Evolutionary conservation across 2,797 vertebrate species (phyloP).

Genomic region (Anguilla pacifica): DNA sequence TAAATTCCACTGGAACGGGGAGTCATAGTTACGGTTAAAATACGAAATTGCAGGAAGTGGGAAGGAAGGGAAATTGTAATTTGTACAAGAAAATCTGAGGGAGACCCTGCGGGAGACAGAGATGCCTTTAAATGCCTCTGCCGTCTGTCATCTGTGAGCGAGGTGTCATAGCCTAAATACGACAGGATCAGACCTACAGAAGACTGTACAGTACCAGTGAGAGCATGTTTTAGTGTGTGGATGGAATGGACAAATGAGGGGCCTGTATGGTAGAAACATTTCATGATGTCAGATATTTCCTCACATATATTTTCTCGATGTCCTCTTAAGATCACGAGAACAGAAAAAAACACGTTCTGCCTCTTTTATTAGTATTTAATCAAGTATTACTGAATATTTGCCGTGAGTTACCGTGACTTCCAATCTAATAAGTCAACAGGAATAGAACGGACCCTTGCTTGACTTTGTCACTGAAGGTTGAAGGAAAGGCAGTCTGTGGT

Average conservation of each 20-base stretch:
- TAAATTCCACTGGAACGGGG: neutral
- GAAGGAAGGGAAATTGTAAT: neutral
- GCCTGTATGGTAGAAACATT: too few species aligned
- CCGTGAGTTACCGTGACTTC: too few species aligned
- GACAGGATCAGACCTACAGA: neutral
- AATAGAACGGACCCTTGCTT: neutral
- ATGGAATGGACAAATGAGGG: neutral
- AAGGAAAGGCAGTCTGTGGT: neutral
- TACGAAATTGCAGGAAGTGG: neutral
- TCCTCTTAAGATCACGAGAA: too few species aligned
- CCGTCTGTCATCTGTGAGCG: neutral
- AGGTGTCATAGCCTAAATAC: neutral
- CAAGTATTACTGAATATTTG: too few species aligned
- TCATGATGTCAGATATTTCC: too few species aligned
- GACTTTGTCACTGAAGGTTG: neutral
- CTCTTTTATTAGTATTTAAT: too few species aligned
- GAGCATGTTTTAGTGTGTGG: neutral
- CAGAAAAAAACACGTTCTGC: too few species aligned
- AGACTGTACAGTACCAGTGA: neutral
- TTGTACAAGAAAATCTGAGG: conserved; percentile 42
- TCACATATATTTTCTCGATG: too few species aligned
- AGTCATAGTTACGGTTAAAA: neutral
- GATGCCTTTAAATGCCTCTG: neutral
- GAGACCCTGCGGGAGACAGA: conserved; percentile 16
- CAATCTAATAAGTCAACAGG: neutral